Evolutionary conservation across 2,888 invertebrate species (phyloP).

Genomic region (Amblyjoppa fuscipennis): DNA sequence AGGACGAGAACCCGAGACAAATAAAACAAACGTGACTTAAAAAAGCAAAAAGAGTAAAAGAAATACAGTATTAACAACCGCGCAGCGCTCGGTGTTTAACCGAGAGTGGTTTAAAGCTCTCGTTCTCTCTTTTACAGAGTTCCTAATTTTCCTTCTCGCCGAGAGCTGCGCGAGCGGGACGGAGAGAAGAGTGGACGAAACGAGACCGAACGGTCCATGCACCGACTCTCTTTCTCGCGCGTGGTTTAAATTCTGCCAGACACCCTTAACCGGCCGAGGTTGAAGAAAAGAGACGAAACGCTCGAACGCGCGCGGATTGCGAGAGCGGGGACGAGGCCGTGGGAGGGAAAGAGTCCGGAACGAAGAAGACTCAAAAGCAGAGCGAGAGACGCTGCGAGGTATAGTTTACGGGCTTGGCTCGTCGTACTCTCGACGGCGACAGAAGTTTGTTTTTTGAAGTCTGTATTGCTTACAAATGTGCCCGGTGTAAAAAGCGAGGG

Average conservation of each 20-base stretch:
- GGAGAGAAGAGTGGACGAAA: conserved; percentile 1
- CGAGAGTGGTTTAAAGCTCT: conserved; percentile 63
- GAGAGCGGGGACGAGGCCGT: conserved; percentile 50
- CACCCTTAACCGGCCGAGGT: conserved; percentile 75
- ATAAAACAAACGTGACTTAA: background rate
- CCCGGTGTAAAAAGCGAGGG: conserved; percentile 82
- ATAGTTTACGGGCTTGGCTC: conserved; percentile 33
- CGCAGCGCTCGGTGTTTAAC: conserved; percentile 53
- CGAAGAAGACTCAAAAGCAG: conserved; percentile 52
- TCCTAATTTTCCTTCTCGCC: conserved; percentile 63
- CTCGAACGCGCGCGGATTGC: conserved; percentile 40
- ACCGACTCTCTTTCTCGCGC: conserved; percentile 53
- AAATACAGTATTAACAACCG: conserved; percentile 60
- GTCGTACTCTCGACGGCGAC: conserved; percentile 70
- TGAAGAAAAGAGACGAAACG: conserved; percentile 58
- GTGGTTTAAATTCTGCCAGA: conserved; percentile 78
- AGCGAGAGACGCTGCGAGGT: conserved; percentile 16
- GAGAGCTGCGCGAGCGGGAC: conserved; percentile 10
- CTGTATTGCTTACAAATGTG: conserved; percentile 85
- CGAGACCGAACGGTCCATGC: conserved; percentile 35
- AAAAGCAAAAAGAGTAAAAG: conserved; percentile 27
- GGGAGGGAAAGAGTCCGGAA: conserved; percentile 70
- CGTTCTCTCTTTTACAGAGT: conserved; percentile 61
- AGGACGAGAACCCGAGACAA: conserved; percentile 8
- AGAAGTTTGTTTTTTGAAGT: conserved; percentile 81